Evolutionary conservation across 2,113 vertebrate genomes (phyloP).

Genomic region (Phocoena phocoena): DNA sequence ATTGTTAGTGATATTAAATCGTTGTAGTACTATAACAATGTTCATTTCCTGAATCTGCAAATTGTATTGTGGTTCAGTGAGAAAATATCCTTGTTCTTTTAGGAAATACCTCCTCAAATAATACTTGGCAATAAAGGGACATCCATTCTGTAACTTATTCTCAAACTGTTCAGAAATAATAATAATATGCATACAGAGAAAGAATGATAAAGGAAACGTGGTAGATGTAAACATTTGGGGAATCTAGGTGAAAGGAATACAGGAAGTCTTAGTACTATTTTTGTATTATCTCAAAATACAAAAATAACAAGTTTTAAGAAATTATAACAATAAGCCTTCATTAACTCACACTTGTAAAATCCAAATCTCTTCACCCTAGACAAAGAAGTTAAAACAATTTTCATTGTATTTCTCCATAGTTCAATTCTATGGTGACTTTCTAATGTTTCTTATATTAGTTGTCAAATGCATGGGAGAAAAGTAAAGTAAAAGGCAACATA

Average conservation of each 20-base stretch:
- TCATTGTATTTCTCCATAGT: not conserved
- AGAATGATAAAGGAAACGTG: not conserved
- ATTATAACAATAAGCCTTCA: not conserved
- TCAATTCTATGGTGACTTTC: not conserved
- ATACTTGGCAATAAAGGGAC: not conserved
- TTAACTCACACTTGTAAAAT: not conserved
- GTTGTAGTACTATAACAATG: not conserved
- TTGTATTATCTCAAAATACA: not conserved
- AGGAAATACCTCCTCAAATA: conserved; percentile 1
- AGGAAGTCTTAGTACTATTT: not conserved
- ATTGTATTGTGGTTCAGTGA: not conserved
- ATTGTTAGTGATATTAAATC: too few relatives aligned
- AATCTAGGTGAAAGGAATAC: not conserved
- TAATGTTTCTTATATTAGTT: not conserved
- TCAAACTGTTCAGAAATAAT: not conserved
- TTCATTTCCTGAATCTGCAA: not conserved
- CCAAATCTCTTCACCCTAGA: not conserved
- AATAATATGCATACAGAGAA: not conserved
- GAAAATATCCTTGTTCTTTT: not conserved
- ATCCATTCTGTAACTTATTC: not conserved
- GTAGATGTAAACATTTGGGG: not conserved
- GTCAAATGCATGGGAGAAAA: not conserved
- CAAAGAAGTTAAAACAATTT: not conserved
- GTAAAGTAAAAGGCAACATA: not conserved
- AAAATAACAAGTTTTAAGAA: conserved; percentile 17